phyloP scores from a whole-genome alignment of 2,888 invertebrate species.

The Erynnis tages region DNA sequence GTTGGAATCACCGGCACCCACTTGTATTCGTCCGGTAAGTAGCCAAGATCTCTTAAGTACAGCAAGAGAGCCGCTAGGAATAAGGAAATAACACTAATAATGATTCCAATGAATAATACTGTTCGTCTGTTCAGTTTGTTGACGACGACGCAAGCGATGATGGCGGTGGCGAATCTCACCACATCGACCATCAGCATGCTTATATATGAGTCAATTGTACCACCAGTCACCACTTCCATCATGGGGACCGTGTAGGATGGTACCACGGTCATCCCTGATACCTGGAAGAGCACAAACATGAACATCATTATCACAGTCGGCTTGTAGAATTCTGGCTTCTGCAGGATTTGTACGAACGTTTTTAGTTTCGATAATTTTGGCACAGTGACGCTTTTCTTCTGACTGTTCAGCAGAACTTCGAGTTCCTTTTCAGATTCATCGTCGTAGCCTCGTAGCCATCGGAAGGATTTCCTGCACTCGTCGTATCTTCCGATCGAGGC shows the following conservation, averaged over 20 bases:
- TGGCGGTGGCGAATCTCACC: slow-evolving; percentile 82
- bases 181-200: slow-evolving; percentile 85
- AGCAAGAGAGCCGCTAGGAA: slow-evolving; percentile 69
- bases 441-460: slow-evolving; percentile 80
- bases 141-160: slow-evolving; percentile 82
- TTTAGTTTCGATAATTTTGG: slow-evolving; percentile 54
- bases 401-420: slow-evolving; percentile 62
- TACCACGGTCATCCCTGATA: slow-evolving; percentile 86
- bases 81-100: slow-evolving; percentile 81
- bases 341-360: slow-evolving; percentile 47
- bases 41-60: slow-evolving; percentile 59
- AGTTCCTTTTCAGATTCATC: slow-evolving; percentile 72
- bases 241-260: slow-evolving; percentile 86
- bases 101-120: slow-evolving; percentile 82
- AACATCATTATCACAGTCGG: slow-evolving; percentile 83
- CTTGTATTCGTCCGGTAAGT: slow-evolving; percentile 53
- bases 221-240: slow-evolving; percentile 81
- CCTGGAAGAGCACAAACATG: slow-evolving; percentile 85
- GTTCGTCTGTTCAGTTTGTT: slow-evolving; percentile 82
- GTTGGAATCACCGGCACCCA: slow-evolving; percentile 76
- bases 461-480: slow-evolving; percentile 81
- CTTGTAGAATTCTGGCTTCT: slow-evolving; percentile 79
- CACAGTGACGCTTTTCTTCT: slow-evolving; percentile 54
- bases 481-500: slow-evolving; percentile 75
- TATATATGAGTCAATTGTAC: slow-evolving; percentile 80